Evolutionary conservation across 2,797 vertebrate species (phyloP).

Genomic region (Crenuchus spilurus): DNA sequence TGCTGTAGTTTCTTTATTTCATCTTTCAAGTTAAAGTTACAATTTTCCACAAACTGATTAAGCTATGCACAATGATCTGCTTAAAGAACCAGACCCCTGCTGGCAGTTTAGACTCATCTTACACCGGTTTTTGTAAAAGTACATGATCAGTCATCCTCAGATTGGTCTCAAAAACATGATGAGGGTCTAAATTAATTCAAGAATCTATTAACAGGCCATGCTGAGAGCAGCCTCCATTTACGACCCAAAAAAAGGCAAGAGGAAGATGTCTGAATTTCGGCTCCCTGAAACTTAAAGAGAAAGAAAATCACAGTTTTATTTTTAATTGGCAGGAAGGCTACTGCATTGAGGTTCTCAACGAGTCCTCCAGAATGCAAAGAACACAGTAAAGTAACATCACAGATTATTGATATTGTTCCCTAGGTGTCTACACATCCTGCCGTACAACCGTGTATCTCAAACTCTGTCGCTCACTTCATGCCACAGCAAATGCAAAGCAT

Average conservation of each 20-base stretch:
- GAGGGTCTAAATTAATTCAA: not conserved
- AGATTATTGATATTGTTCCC: not conserved
- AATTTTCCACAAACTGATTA: conserved; percentile 47
- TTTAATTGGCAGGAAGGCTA: conserved; percentile 42
- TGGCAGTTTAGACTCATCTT: not conserved
- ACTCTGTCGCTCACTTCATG: not conserved
- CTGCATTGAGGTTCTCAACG: not conserved
- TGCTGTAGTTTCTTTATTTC: conserved; percentile 54
- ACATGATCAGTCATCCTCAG: not conserved
- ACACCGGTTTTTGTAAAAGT: conserved; percentile 6
- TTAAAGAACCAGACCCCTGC: conserved; percentile 43
- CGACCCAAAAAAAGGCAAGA: conserved; percentile 19
- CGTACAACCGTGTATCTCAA: not conserved
- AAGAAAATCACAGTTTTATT: conserved; percentile 43
- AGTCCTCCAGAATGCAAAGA: not conserved
- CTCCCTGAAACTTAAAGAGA: conserved; percentile 48
- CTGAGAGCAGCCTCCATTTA: not conserved
- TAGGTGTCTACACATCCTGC: not conserved
- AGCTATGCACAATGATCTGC: conserved; percentile 49
- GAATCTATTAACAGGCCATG: not conserved
- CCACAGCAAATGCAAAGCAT: conserved; percentile 10
- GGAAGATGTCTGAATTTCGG: not conserved
- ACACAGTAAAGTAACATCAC: not conserved
- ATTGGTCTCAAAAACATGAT: conserved; percentile 6
- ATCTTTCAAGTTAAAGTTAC: conserved; percentile 52